Conservation (phyloP, 2,113 vertebrate genomes). For the Bubalus kerabau region DNA sequence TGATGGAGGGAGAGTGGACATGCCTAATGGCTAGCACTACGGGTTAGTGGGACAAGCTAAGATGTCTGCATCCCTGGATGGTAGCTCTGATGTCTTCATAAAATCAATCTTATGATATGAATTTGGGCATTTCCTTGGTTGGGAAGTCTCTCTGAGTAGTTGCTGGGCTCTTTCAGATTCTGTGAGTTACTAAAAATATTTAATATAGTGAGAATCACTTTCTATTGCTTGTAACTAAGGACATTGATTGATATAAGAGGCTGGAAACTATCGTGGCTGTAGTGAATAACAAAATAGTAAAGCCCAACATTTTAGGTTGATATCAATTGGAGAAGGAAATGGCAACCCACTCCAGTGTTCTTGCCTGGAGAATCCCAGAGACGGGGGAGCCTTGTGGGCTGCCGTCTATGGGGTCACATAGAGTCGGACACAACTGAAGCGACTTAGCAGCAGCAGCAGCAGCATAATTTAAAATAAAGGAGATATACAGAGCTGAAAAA, state of each 20-base stretch:
- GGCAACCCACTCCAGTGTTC: too few species aligned
- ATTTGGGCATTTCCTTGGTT: not conserved
- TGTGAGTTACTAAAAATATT: not conserved
- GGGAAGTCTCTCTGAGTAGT: not conserved
- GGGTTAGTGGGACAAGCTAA: not conserved
- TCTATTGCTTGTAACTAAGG: not conserved
- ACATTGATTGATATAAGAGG: not conserved
- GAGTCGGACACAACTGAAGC: too few species aligned
- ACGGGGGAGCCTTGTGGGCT: too few species aligned
- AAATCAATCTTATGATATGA: not conserved
- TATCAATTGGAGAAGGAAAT: not conserved
- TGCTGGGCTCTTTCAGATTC: not conserved
- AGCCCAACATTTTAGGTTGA: not conserved
- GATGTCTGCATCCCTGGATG: not conserved
- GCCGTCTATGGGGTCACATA: too few species aligned
- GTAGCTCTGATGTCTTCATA: not conserved
- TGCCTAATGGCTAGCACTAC: not conserved
- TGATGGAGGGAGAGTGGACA: not conserved
- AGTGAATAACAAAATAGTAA: not conserved
- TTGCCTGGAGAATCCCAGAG: too few species aligned
- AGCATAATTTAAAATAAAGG: not conserved
- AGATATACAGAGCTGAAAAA: not conserved
- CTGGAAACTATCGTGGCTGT: not conserved
- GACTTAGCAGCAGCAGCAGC: too few species aligned
- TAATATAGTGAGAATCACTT: slow-evolving; percentile 1